Conservation (phyloP, 2,888 invertebrate genomes). For the Drosophila anomalata region DNA sequence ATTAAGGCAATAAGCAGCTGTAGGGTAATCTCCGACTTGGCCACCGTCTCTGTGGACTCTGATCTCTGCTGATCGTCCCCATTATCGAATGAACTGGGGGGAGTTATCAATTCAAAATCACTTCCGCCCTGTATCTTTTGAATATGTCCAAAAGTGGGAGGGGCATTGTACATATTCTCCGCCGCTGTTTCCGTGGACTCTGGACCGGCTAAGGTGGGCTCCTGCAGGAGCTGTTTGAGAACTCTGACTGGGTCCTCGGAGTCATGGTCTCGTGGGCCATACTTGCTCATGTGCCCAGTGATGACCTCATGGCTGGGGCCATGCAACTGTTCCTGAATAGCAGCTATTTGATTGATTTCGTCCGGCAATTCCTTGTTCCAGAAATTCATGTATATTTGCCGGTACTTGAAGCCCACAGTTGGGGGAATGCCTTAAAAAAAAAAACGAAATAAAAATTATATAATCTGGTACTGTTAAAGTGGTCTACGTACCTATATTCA, state of each 20-base stretch:
- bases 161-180: conserved; percentile 83
- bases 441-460: neutral
- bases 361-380: conserved; percentile 94
- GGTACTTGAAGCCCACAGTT: conserved; percentile 89
- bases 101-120: conserved; percentile 39
- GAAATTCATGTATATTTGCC: conserved; percentile 90
- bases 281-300: conserved; percentile 83
- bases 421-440: conserved; percentile 88
- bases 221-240: conserved; percentile 81
- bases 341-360: conserved; percentile 86
- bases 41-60: conserved; percentile 80
- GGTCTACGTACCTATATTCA: conserved; percentile 86
- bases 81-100: conserved; percentile 7
- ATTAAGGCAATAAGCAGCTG: conserved; percentile 88
- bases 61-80: conserved; percentile 14
- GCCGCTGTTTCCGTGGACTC: conserved; percentile 65
- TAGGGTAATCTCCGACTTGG: conserved; percentile 87
- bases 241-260: conserved; percentile 82
- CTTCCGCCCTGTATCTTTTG: conserved; percentile 48
- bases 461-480: neutral
- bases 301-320: conserved; percentile 77
- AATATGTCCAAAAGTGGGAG: conserved; percentile 81
- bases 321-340: conserved; percentile 79
- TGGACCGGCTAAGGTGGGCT: conserved; percentile 61
- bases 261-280: conserved; percentile 81